Evolutionary conservation across 2,888 invertebrate genomes (phyloP), one percentile per base, ranked within the genome.

Genomic region (Scaptomyza caliginosa): DNA sequence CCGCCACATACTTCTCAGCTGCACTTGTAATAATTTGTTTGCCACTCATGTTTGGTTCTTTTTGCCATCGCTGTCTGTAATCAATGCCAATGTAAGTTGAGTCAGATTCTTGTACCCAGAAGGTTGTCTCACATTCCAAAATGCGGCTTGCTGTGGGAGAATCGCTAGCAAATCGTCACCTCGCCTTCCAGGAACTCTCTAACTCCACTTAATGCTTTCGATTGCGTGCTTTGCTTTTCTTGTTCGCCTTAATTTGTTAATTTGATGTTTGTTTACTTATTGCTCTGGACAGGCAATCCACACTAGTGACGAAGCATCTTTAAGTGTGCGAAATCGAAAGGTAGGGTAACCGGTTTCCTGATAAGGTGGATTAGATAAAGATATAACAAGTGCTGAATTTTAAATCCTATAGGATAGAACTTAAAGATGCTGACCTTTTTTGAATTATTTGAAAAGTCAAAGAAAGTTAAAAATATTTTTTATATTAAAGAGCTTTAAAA

Each of bases 11-110:
- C 74, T 87, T 82, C 54, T 60, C 71, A 75, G 71, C 76, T 85
- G 82, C 82, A 83, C 87, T 82, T 83, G 83, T 85, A 83, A 87
- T 87, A 83, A 87, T 83, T 83, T 87, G 87, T 87, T 85, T 87
- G 86, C 87, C 83, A 83, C 87, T 87, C 87, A 82, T 74, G 84
- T 71, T 64, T 62, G 39, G 19, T 8, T 21, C 16, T 26, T 49
- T 42, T 26, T 38, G 11, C 8, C 19, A n/a, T 21, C 19, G 28
- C 28, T 21, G 48, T 54, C 46, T 59, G 74, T 70, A 77, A 77
- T 77, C 75, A 77, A 80, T 71, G 79, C 71, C 68, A 52, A 67
- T 75, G 64, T 67, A 70, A 68, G 68, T 68, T 54, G 60, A 50
- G 50, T 39, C 56, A 51, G 36, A 42, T 52, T 56, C 42, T 43